A percentile compares a stretch with the other conserved stretches of the same genome.
Conservation (phyloP, 2,888 invertebrate genomes). For the Branchellion lobata region DNA sequence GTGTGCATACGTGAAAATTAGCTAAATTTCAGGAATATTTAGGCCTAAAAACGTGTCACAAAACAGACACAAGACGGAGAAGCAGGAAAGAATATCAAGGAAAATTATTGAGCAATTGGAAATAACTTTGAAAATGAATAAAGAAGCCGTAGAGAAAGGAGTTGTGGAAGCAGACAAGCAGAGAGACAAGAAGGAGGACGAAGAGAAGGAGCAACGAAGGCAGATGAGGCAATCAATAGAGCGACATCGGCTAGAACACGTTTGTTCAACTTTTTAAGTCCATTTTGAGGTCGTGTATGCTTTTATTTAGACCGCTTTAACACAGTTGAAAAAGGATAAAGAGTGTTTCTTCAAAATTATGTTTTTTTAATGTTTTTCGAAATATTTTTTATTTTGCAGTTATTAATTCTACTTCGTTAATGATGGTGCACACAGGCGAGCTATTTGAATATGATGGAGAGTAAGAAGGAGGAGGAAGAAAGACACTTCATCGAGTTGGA, state of each 20-base stretch:
- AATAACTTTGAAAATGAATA: conserved; percentile 59
- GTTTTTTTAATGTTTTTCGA: too few species aligned
- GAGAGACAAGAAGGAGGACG: conserved; percentile 56
- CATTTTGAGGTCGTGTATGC: too few species aligned
- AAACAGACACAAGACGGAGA: conserved; percentile 59
- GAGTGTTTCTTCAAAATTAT: not conserved
- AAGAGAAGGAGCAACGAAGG: conserved; percentile 55
- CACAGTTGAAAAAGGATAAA: not conserved
- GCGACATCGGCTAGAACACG: conserved; percentile 58
- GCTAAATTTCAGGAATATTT: too few species aligned
- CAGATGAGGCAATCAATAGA: conserved; percentile 55
- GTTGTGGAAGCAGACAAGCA: conserved; percentile 59
- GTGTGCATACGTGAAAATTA: too few species aligned
- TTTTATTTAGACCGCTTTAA: not conserved
- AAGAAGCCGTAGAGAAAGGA: conserved; percentile 57
- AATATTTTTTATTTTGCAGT: not conserved
- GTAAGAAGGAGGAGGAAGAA: conserved; percentile 56
- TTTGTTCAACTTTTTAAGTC: conserved; percentile 47
- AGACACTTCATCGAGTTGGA: conserved; percentile 55
- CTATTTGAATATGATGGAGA: conserved; percentile 54
- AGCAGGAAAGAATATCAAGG: conserved; percentile 59
- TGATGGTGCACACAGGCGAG: conserved; percentile 11
- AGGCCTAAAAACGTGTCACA: not conserved
- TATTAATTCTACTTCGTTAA: too few species aligned
- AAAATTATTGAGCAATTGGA: conserved; percentile 59